Percentiles rank a stretch among this genome's conserved stretches.
These are phyloP conservation scores for Clarias fuscus DNA, from an alignment of 2,797 vertebrate species.

Conservation along the genomic window DNA sequence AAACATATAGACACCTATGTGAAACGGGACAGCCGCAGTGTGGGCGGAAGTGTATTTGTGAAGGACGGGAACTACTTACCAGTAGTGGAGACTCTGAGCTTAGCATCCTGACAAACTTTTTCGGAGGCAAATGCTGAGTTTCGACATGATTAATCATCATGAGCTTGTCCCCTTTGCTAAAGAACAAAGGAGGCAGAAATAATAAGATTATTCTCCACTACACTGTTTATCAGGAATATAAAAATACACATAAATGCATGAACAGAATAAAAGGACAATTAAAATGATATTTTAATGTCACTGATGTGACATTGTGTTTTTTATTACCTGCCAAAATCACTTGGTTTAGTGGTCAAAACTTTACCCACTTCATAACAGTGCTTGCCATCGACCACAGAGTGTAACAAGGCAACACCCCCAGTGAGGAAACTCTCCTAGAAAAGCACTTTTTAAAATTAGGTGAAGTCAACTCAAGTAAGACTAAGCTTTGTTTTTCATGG, in stretches of 20 bases:
- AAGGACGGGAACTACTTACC: slow-evolving; percentile 61
- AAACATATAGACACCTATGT: neutral
- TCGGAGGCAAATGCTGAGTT: slow-evolving; percentile 64
- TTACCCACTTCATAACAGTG: slow-evolving; percentile 73
- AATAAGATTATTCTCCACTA: rapidly evolving
- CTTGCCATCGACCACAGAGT: slow-evolving; percentile 66
- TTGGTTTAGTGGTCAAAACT: slow-evolving; percentile 61
- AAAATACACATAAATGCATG: neutral
- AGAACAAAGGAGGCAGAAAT: neutral
- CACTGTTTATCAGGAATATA: neutral
- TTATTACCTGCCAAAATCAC: slow-evolving; percentile 69
- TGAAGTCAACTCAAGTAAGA: neutral
- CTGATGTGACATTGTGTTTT: neutral
- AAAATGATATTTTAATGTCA: neutral
- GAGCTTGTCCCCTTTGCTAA: slow-evolving; percentile 72
- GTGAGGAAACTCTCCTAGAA: slow-evolving; percentile 57
- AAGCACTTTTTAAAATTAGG: neutral
- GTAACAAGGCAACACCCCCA: slow-evolving; percentile 67
- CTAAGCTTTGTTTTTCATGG: too few species aligned
- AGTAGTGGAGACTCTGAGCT: slow-evolving; percentile 61
- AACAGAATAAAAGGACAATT: neutral
- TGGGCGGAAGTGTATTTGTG: neutral
- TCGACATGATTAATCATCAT: slow-evolving; percentile 66
- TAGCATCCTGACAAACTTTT: slow-evolving; percentile 64
- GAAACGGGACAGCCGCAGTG: neutral